Evolutionary conservation across 2,797 vertebrate genomes (phyloP).

Genomic region (Enteromius radiatus): DNA sequence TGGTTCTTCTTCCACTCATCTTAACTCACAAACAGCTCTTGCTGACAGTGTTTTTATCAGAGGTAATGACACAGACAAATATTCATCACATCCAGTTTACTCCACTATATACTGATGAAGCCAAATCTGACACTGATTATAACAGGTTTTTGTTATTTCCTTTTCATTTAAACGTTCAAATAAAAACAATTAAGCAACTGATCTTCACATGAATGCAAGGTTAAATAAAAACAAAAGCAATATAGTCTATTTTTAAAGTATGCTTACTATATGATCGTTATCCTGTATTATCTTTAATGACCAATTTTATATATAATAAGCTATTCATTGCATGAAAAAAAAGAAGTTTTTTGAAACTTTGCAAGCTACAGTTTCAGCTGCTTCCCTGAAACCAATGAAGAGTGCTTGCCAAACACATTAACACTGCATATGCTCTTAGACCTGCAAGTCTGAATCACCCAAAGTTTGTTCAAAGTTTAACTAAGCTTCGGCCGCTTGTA

Average conservation of each 20-base stretch:
- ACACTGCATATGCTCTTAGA: background rate
- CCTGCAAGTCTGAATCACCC: slow-evolving; percentile 38
- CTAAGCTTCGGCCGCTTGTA: slow-evolving; percentile 40
- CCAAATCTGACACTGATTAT: background rate
- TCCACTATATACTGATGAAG: background rate
- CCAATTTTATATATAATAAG: background rate
- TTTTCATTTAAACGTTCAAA: background rate
- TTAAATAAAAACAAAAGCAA: background rate
- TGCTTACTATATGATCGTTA: background rate
- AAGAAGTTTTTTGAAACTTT: background rate
- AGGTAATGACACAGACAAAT: slow-evolving; percentile 9
- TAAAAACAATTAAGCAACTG: background rate
- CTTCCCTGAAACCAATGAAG: slow-evolving; percentile 15
- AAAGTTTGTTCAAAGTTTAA: slow-evolving; percentile 55
- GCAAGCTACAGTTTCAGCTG: background rate
- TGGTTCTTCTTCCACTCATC: background rate
- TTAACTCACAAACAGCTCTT: background rate
- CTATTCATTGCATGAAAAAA: background rate
- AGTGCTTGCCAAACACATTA: slow-evolving; percentile 35
- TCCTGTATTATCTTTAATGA: background rate
- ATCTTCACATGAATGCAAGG: background rate
- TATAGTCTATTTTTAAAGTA: background rate
- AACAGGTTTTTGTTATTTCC: background rate
- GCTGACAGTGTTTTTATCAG: background rate
- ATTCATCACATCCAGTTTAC: background rate